Evolutionary conservation across 2,113 vertebrate genomes (phyloP).

Genomic region (Synchiropus splendidus): DNA sequence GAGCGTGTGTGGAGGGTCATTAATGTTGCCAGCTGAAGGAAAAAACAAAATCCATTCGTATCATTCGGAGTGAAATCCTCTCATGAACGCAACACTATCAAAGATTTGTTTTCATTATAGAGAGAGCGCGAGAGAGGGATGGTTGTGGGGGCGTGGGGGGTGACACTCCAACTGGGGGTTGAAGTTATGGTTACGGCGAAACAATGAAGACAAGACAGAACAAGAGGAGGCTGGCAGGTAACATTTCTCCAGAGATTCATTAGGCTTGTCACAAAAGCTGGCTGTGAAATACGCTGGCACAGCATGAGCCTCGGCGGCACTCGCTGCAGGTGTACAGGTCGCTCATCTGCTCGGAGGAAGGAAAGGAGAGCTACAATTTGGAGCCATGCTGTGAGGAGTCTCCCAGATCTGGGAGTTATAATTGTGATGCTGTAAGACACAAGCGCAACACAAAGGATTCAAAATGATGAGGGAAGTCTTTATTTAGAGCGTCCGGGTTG

Average conservation of each 20-base stretch:
- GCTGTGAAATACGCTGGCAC: slow-evolving; percentile 49
- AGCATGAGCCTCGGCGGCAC: slow-evolving; percentile 32
- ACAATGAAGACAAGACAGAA: slow-evolving; percentile 59
- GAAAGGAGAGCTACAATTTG: slow-evolving; percentile 38
- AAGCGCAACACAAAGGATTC: slow-evolving; percentile 6
- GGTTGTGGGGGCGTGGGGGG: too few relatives aligned
- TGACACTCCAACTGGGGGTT: too few relatives aligned
- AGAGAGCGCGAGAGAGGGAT: too few relatives aligned
- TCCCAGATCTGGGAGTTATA: slow-evolving; percentile 43
- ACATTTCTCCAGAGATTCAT: slow-evolving; percentile 55
- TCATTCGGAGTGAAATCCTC: neutral
- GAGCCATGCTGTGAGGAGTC: slow-evolving; percentile 48
- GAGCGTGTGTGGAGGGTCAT: slow-evolving; percentile 37
- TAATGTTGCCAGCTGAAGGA: slow-evolving; percentile 23
- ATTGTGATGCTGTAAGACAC: slow-evolving; percentile 8
- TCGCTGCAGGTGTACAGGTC: slow-evolving; percentile 39
- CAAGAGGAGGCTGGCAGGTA: slow-evolving; percentile 50
- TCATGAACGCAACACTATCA: slow-evolving; percentile 7
- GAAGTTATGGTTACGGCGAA: too few relatives aligned
- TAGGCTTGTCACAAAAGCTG: slow-evolving; percentile 52
- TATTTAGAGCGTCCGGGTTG: slow-evolving; percentile 18
- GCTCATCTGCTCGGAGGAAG: slow-evolving; percentile 50
- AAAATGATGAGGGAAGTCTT: slow-evolving; percentile 17
- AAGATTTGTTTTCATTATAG: slow-evolving; percentile 16
- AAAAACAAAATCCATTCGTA: slow-evolving; percentile 5